Evolutionary conservation across 2,797 vertebrate species (phyloP).

Genomic region (Sebastes matsubarae): DNA sequence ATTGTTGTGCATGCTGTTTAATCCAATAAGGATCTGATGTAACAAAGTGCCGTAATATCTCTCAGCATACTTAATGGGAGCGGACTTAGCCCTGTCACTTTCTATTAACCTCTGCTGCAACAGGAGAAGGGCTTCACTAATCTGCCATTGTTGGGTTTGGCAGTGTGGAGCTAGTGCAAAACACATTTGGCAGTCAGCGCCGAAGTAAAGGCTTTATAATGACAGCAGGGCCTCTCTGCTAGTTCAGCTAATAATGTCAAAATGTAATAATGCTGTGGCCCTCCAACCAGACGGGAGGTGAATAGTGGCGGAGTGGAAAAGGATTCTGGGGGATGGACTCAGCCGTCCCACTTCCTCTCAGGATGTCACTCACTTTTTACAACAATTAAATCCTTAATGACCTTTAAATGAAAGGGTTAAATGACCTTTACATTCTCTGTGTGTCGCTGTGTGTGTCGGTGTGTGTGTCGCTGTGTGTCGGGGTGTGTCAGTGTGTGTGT

Average conservation of each 20-base stretch:
- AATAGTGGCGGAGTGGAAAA: slow-evolving; percentile 59
- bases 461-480: background rate
- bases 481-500: too few species aligned
- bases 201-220: slow-evolving; percentile 83
- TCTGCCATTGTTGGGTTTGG: slow-evolving; percentile 96
- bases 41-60: slow-evolving; percentile 95
- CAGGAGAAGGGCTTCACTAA: slow-evolving; percentile 93
- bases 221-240: slow-evolving; percentile 82
- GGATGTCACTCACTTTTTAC: slow-evolving; percentile 61
- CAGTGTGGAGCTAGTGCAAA: slow-evolving; percentile 89
- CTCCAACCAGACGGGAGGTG: slow-evolving; percentile 71
- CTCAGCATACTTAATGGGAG: slow-evolving; percentile 97
- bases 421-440: slow-evolving; percentile 1
- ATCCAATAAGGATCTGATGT: slow-evolving; percentile 97
- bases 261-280: slow-evolving; percentile 79
- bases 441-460: slow-evolving; percentile 2
- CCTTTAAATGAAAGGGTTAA: slow-evolving; percentile 66
- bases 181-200: slow-evolving; percentile 88
- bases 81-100: slow-evolving; percentile 98
- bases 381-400: slow-evolving; percentile 79
- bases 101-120: slow-evolving; percentile 99
- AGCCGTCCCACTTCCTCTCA: slow-evolving; percentile 39
- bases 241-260: slow-evolving; percentile 84
- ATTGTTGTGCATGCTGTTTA: slow-evolving; percentile 95
- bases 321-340: slow-evolving; percentile 38